Base-by-base conservation (phyloP, 2,113 vertebrate genomes). In the Chroicocephalus ridibundus region DNA sequence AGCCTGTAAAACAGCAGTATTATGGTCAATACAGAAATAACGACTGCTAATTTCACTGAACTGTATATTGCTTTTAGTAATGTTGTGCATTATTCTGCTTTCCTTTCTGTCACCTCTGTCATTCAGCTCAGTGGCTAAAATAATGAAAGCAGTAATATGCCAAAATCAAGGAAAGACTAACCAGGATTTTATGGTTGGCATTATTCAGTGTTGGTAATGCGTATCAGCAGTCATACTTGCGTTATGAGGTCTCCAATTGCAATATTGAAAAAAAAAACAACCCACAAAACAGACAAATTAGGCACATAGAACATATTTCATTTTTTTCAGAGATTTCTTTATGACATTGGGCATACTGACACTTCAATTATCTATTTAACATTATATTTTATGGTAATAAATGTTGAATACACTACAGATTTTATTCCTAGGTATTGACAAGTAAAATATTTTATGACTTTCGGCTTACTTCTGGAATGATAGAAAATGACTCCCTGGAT, bases 361-460 rank as follows among this genome's bases (percentile, higher is more conserved):
- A 51, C 36, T 66, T 91, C 36, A 71, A 2, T 86, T 79, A 47
- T 55, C 22, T 76, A 27, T 66, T 83, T 80, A 55, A n/a, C 24
- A 36, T 60, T 79, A 20, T 60, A 61, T 92, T 78, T 51, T 75
- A 47, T 74, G 42, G 12, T 71, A 68, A 55, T 69, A 65, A 47
- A 72, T 36, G 10, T 69, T 85, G 38, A 91, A 61, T 72, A 77
- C 13, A 16, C 1, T 71, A n/a, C 8, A 31, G 12, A 72, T 88
- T 92, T 91, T 91, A 68, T 89, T 75, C 82, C 79, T 40, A 49
- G 36, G 4, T 85, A 68, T 60, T 87, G 38, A 72, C 24, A 60
- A 51, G 24, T 71, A 88, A 82, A 84, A 83, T 92, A 86, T 78
- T 93, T 88, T 71, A 94, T 82, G 64, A 86, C 21, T 77, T 77